Evolutionary conservation across 2,113 vertebrate genomes (phyloP).

Genomic region (Bujurquina vittata): DNA sequence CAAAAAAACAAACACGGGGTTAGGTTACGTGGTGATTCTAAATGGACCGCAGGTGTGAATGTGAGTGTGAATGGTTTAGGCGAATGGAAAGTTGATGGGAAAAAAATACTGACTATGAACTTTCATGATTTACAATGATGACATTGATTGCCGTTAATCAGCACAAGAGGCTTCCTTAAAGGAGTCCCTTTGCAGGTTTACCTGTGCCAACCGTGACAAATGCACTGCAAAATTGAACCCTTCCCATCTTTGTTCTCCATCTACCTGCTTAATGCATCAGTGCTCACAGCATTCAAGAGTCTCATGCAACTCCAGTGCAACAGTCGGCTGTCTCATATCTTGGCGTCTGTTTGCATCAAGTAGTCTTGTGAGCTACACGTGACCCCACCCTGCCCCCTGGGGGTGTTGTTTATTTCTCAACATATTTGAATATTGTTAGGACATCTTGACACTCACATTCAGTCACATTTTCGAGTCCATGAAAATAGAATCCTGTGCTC

Average conservation of each 20-base stretch:
- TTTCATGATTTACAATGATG: neutral
- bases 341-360: neutral
- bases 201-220: neutral
- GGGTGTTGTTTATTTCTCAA: neutral
- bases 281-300: neutral
- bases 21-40: too few species aligned
- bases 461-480: neutral
- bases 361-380: neutral
- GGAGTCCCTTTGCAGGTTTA: fast-evolving
- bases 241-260: neutral
- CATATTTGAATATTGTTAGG: neutral
- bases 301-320: neutral
- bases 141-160: neutral
- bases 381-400: neutral
- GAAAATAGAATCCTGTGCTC: neutral
- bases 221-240: neutral
- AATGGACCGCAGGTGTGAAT: too few species aligned
- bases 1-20: too few species aligned
- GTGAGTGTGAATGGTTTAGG: neutral
- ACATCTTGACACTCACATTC: neutral
- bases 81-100: neutral
- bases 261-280: neutral
- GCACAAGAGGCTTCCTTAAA: neutral
- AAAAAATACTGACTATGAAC: neutral
- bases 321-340: neutral